phyloP scores from a whole-genome alignment of 2,888 invertebrate species.

The Dryocosmus kuriphilus region DNA sequence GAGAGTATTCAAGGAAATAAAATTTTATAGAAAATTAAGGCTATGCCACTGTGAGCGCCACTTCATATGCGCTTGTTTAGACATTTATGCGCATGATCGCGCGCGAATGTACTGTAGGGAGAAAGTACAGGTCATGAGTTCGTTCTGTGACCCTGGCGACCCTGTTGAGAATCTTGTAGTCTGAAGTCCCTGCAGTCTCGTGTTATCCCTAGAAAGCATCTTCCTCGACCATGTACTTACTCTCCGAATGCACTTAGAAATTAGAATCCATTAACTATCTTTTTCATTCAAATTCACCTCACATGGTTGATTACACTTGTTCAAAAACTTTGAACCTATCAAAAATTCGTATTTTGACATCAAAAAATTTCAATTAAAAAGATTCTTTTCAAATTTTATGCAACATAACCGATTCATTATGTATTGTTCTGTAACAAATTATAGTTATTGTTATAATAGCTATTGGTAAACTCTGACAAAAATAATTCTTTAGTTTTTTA shows the following conservation, averaged over 20 bases:
- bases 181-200: constrained; percentile 54
- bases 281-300: constrained; percentile 27
- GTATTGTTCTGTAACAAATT: too few species aligned
- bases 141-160: constrained; percentile 69
- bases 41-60: not conserved
- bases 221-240: constrained; percentile 40
- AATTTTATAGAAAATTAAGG: not conserved
- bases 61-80: constrained; percentile 27
- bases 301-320: not conserved
- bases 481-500: too few species aligned
- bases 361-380: not conserved
- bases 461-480: too few species aligned
- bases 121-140: constrained; percentile 70
- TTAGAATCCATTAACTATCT: constrained; percentile 16
- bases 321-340: not conserved
- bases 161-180: constrained; percentile 53
- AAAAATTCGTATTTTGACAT: not conserved
- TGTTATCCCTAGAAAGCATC: constrained; percentile 71
- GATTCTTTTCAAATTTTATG: too few species aligned
- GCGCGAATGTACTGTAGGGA: constrained; percentile 53
- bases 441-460: too few species aligned
- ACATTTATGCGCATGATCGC: constrained; percentile 37
- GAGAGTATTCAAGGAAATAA: not conserved
- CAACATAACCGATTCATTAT: too few species aligned
- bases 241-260: not conserved